Percentiles rank a stretch among this genome's conserved stretches.
phyloP scores from a whole-genome alignment of 2,113 vertebrate genomes.

The Cheilinus undulatus region DNA sequence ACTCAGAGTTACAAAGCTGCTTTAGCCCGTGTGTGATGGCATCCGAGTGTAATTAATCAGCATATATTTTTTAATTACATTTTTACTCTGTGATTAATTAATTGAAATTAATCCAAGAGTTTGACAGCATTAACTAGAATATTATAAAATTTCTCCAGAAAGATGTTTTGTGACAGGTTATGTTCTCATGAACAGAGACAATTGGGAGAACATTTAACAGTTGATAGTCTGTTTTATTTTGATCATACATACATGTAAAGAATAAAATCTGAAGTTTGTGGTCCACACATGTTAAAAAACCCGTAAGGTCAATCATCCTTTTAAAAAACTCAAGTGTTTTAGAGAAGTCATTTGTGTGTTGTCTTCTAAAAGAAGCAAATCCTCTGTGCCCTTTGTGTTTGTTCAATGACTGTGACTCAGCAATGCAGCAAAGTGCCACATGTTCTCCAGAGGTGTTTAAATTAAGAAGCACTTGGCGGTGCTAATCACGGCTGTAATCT shows the following conservation, averaged over 20 bases:
- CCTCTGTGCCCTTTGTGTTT: slow-evolving; percentile 36
- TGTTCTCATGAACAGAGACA: not conserved
- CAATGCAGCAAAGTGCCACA: slow-evolving; percentile 73
- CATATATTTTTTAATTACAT: too few relatives aligned
- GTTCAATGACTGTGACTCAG: slow-evolving; percentile 56
- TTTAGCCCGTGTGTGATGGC: too few relatives aligned
- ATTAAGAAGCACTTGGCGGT: slow-evolving; percentile 81
- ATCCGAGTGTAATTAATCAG: too few relatives aligned
- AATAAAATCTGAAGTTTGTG: not conserved
- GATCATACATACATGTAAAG: slow-evolving; percentile 7
- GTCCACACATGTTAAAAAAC: not conserved
- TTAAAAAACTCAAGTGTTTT: not conserved
- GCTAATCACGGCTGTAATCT: slow-evolving; percentile 86
- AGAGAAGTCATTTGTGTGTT: not conserved
- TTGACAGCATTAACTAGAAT: too few relatives aligned
- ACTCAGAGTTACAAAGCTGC: too few relatives aligned
- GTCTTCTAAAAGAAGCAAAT: slow-evolving; percentile 37
- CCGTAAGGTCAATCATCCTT: not conserved
- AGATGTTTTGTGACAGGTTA: too few relatives aligned
- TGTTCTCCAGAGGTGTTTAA: slow-evolving; percentile 85
- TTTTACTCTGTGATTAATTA: too few relatives aligned
- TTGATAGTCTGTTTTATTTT: not conserved
- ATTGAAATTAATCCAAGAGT: too few relatives aligned
- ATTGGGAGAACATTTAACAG: not conserved
- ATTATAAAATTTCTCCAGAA: too few relatives aligned